Base-by-base conservation (phyloP, 2,888 invertebrate genomes). In the Patella ulyssiponensis region DNA sequence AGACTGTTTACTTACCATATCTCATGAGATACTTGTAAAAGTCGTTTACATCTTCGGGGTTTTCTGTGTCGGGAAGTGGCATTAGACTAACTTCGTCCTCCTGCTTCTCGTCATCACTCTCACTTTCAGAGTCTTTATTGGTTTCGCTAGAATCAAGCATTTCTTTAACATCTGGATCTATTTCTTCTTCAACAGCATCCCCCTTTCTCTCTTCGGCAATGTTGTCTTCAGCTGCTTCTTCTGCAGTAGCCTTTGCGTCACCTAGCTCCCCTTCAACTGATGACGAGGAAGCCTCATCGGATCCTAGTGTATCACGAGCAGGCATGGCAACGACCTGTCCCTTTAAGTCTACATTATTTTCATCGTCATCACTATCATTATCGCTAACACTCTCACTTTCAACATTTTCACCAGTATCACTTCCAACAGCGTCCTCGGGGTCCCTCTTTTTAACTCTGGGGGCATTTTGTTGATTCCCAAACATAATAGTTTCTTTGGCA, bases 401-500 rank as follows among this genome's bases (percentile, higher is more conserved):
- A 20, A 51, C 15, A 80, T 33, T 15, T 58, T 54, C 56, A 44
- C 7, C 44, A 44, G 7, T 9, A 44, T 80, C 79, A 5, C 78
- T 64, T 23, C 75, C 33, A 52, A 52, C 77, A 7, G 75, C 54
- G 23, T 80, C 20, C 27, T 71, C 44, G 0, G 82, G 82, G 44
- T 82, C 82, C 64, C 79, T 77, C 71, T 74, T 77, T 69, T 81
- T 81, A 71, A 74, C 77, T 23, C 53, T 12, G 17, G 77, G 77
- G 11, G 82, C 80, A 71, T 86, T 83, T 74, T 85, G 85, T 77
- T 85, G 83, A 74, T 86, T 86, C 14, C 83, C 84, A 77, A 80
- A 86, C 78, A 83, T 81, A 70, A 84, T 81, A 33, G 79, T 70
- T 75, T 86, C 85, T 76, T 86, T 78, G 5, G 85, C 84, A 27